Conservation (phyloP, 2,888 invertebrate species). For the Smittia sp. region DNA sequence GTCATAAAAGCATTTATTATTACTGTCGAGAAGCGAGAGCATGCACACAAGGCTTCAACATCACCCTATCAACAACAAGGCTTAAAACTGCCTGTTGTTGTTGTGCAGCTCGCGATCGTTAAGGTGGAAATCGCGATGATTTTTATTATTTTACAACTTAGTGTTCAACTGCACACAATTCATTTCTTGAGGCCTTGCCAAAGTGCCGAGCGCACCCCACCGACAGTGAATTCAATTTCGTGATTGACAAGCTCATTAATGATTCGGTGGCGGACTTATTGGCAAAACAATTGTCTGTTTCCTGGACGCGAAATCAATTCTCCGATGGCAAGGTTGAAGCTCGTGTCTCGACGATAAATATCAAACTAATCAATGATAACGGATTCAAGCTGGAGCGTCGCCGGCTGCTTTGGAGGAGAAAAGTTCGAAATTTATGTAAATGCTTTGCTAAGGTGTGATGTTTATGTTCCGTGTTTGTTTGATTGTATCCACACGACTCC, state of each 20-base stretch:
- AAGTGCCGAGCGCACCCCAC: not conserved
- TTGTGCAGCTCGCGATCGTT: too few relatives aligned
- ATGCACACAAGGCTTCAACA: not conserved
- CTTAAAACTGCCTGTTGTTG: too few relatives aligned
- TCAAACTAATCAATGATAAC: slow-evolving; percentile 8
- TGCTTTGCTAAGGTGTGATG: slow-evolving; percentile 6
- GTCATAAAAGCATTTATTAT: slow-evolving; percentile 1
- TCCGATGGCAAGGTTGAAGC: not conserved
- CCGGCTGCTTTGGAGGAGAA: not conserved
- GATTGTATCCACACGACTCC: slow-evolving; percentile 7
- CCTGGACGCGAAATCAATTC: not conserved
- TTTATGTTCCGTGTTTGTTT: not conserved
- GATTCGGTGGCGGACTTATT: not conserved
- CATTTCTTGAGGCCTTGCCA: not conserved
- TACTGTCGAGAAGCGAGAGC: not conserved
- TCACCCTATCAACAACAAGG: too few relatives aligned
- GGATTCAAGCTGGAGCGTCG: not conserved
- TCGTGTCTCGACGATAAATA: not conserved
- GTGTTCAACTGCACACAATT: not conserved
- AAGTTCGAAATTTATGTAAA: slow-evolving; percentile 14
- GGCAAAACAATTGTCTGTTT: slow-evolving; percentile 3
- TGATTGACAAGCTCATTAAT: slow-evolving; percentile 2
- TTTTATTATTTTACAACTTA: too few relatives aligned
- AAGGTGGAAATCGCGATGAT: too few relatives aligned
- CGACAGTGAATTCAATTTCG: not conserved